Conservation (phyloP, 64 coral and sea anemone species). For the Pachyseris speciosa region DNA sequence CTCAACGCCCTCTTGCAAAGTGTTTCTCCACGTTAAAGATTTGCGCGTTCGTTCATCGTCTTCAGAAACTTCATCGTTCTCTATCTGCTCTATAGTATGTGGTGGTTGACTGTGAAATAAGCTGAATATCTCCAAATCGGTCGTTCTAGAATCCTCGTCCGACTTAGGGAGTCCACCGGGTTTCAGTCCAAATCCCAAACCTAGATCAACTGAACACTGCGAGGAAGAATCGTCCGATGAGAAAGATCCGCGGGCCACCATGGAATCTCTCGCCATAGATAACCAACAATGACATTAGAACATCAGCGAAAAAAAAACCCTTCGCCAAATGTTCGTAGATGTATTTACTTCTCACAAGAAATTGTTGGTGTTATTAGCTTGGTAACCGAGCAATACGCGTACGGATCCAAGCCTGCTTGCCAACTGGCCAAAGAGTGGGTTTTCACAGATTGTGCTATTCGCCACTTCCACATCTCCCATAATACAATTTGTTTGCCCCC, state of each 20-base stretch:
- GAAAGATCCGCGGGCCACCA: constrained; percentile 38
- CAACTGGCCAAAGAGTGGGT: too few relatives aligned
- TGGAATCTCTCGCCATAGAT: constrained; percentile 28
- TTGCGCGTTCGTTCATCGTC: constrained; percentile 1
- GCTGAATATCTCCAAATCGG: neutral
- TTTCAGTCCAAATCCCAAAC: constrained; percentile 84
- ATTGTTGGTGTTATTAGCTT: neutral
- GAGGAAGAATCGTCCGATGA: constrained; percentile 64
- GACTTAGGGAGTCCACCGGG: constrained; percentile 77
- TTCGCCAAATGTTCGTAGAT: too few relatives aligned
- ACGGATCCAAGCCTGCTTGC: too few relatives aligned
- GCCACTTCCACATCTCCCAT: too few relatives aligned
- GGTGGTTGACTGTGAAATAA: constrained; percentile 15
- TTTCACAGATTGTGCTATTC: too few relatives aligned
- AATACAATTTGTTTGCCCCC: too few relatives aligned
- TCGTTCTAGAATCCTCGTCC: neutral
- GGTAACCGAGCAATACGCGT: too few relatives aligned
- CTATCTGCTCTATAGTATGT: neutral
- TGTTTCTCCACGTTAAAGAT: constrained; percentile 12
- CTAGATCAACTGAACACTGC: constrained; percentile 68
- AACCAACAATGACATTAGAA: neutral
- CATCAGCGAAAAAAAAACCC: neutral
- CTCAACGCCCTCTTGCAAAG: constrained; percentile 20
- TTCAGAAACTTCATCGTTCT: neutral
- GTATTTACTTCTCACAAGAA: too few relatives aligned